Evolutionary conservation across 2,113 vertebrate genomes (phyloP).

Genomic region (Fukomys damarensis): DNA sequence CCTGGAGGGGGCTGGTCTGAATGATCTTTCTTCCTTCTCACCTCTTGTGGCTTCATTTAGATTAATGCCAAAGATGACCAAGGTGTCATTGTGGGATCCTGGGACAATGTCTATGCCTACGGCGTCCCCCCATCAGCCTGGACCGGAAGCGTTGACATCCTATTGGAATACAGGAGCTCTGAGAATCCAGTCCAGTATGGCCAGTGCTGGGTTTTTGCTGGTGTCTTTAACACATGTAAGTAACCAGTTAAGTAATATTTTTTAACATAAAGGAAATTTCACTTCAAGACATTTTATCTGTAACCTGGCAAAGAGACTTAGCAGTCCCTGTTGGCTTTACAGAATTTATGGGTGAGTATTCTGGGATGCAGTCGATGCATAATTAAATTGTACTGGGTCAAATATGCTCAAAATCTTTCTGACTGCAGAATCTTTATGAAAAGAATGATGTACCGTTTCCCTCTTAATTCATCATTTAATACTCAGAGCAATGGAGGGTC

Average conservation of each 20-base stretch:
- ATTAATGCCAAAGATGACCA: slow-evolving; percentile 94
- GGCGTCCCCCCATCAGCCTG: slow-evolving; percentile 96
- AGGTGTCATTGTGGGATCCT: slow-evolving; percentile 94
- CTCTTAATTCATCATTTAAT: slow-evolving; percentile 3
- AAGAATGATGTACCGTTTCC: slow-evolving; percentile 63
- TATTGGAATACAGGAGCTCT: slow-evolving; percentile 90
- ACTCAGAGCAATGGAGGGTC: slow-evolving; percentile 34
- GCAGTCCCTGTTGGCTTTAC: slow-evolving; percentile 10
- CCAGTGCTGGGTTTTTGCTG: slow-evolving; percentile 99
- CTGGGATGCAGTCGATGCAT: slow-evolving; percentile 55
- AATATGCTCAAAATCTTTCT: slow-evolving; percentile 56
- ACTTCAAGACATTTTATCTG: slow-evolving; percentile 22
- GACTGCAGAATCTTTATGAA: slow-evolving; percentile 55
- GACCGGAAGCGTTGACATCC: slow-evolving; percentile 97
- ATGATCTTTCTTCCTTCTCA: background rate
- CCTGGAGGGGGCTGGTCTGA: background rate
- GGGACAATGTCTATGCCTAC: slow-evolving; percentile 92
- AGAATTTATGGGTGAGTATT: slow-evolving; percentile 65
- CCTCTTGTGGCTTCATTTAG: slow-evolving; percentile 79
- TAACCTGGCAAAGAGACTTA: slow-evolving; percentile 33
- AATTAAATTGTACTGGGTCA: slow-evolving; percentile 67
- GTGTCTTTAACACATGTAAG: slow-evolving; percentile 98
- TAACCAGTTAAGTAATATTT: slow-evolving; percentile 6
- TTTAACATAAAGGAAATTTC: slow-evolving; percentile 61
- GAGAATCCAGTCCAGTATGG: slow-evolving; percentile 91